Base-by-base conservation (phyloP, 64 coral and sea anemone genomes). In the Catalaphyllia jardinei region DNA sequence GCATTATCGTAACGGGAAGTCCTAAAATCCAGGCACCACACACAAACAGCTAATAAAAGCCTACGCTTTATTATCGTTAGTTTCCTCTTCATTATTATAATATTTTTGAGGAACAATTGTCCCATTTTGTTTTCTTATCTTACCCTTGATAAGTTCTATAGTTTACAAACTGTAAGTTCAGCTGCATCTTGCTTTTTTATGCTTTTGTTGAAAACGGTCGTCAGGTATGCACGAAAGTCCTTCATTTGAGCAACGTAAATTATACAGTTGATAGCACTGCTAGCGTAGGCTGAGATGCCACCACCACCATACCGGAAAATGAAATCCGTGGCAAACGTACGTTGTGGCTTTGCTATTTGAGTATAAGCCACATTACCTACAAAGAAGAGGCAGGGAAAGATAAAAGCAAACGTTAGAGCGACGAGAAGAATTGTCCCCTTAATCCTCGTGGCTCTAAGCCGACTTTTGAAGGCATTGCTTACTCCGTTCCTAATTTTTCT, bases 211-310 rank as follows among this genome's bases (percentile, higher is more conserved):
- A 71, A 52, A 0, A 69, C 12, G 2, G 15, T 69, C 16, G 29
- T 85, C 8, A 85, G 42, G 33, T 71, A 85, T 17, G 49, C 25
- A 0, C 88, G 88, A 25, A 89, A 77, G n/a, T 80, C 88, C 29
- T 52, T 75, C 30, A 80, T 89, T 30, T 79, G 72, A 11, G 27
- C 42, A 10, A 80, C 51, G 52, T 62, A 69, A 77, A 89, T 80
- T 22, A 67, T 38, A 4, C 65, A 33, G 60, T 77, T 89, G 4
- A 78, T 20, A 1, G 31, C 57, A 6, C 51, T 62, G 61, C 57
- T 89, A 8, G 29, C 15, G 20, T 52, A 77, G 8, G 20, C 20
- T 14, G 20, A 3, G 7, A 72, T 46, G 19, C 27, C 28, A 10
- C 10, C 75, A 25, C 39, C 13, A 3, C 55, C 60, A 27, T 89